Base-by-base conservation (phyloP, 2,797 vertebrate genomes). In the Craterocephalus amniculus region DNA sequence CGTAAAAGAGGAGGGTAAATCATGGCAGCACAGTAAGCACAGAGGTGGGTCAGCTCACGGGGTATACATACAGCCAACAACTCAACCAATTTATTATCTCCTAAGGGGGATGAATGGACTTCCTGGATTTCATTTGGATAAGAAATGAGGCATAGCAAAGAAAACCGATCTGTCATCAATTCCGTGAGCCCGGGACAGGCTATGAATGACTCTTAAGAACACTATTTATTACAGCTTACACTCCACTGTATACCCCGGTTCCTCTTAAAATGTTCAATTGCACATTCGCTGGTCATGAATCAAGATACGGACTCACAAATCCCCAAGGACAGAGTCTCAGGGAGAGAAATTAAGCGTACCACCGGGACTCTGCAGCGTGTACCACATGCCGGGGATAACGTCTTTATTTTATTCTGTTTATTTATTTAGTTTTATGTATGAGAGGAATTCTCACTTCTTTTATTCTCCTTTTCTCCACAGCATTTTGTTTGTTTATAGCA, bases 51-150 rank as follows among this genome's bases (percentile, higher is more conserved):
- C 78, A 81, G 38, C 70, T 73, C 61, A 36, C 80, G 78, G 83
- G 63, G 66, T 87, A 74, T 80, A 72, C 79, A 76, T 72, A 72
- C 59, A 80, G 78, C 72, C 74, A 86, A 83, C 76, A 84, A 76
- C 70, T 81, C 74, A 69, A 74, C 70, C 85, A 63, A 84, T 91
- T 85, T 87, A 88, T 91, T 88, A 88, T 89, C 79, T 86, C 79
- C 67, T 83, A 83, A 89, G 72, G 45, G 60, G 82, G 83, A 88
- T 89, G 74, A 91, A 91, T 91, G 85, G 81, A 83, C 83, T 83
- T 81, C 80, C 87, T 3, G 72, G 87, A 88, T 88, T 89, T 92
- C 89, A 93, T 92, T 93, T 91, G 90, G 90, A 90, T 91, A 93
- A 91, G 86, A 87, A 90, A 90, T 85, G 76, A 90, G 86, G 63